Conservation (phyloP, 1,140 invertebrate genomes). For the Drosophila aff. region DNA sequence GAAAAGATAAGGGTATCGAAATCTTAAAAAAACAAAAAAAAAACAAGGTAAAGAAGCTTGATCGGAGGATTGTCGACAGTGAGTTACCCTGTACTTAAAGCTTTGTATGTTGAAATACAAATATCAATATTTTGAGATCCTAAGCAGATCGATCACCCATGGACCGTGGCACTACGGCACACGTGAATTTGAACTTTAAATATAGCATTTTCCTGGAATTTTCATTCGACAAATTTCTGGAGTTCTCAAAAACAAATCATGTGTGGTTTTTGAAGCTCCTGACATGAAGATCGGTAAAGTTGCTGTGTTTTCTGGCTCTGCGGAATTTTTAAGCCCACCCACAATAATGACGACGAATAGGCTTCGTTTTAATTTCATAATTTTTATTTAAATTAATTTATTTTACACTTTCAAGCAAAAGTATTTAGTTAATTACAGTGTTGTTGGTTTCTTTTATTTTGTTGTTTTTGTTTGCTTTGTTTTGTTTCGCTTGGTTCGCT, state of each 20-base stretch:
- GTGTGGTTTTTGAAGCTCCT: background rate
- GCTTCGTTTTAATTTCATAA: constrained; percentile 63
- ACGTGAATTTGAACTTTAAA: no score
- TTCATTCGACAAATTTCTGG: background rate
- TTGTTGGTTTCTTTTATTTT: constrained; percentile 57
- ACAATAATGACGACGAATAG: background rate
- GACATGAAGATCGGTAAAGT: no score
- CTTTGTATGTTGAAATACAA: background rate
- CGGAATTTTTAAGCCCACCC: background rate
- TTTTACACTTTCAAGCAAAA: constrained; percentile 79
- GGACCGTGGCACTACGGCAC: no score
- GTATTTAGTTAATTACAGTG: constrained; percentile 79
- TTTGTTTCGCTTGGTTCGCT: constrained; percentile 46
- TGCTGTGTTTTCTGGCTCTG: no score
- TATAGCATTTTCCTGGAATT: no score
- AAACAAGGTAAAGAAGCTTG: no score
- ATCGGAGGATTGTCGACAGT: background rate
- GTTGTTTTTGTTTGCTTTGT: constrained; percentile 55
- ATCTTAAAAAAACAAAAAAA: background rate
- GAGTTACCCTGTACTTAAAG: background rate
- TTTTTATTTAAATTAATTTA: constrained; percentile 83
- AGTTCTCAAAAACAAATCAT: background rate
- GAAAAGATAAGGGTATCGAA: background rate
- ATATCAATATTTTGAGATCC: background rate
- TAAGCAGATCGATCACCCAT: no score